Evolutionary conservation across 2,888 invertebrate species (phyloP), one percentile per base, ranked within the genome.

Genomic region (Aphodius granarius): DNA sequence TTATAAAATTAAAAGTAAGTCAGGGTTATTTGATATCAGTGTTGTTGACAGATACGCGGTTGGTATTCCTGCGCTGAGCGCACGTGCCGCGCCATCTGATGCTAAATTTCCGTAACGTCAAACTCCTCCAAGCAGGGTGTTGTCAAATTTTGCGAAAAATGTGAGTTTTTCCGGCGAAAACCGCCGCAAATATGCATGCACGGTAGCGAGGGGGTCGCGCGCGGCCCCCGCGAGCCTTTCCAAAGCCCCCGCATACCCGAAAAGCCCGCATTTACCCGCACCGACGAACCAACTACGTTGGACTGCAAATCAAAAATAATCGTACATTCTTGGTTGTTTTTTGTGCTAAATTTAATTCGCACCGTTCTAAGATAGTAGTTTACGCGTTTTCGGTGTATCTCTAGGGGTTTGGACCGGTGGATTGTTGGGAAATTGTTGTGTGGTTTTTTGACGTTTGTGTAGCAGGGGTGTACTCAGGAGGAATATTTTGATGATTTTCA

Each of bases 81-180:
- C 43, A 43, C 43, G 20, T 21, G 43, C 18, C 22, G 43, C 70
- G 77, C 74, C 77, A 75, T 75, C 77, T 72, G 71, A 62, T 65
- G 72, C 64, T 17, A 76, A 76, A 74, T 76, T 76, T 76, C 66
- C 16, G 75, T 73, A 77, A 77, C 77, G 75, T 73, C 63, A 63
- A 73, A 23, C 71, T 73, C 66, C 71, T 73, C 70, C 68, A 68
- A 70, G 71, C 80, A 84, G 86, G 86, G 86, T 86, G 86, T 86
- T 86, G 86, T 86, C 86, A 86, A 83, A 85, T 85, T 84, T 82
- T 82, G 77, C 79, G 76, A 82, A 82, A 84, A 85, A 85, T 86
- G 86, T 86, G 84, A 86, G 86, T 85, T 85, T 85, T 82, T 83
- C 78, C 70, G 77, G 77, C 81, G 82, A 82, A 81, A 81, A 80